Conservation (phyloP, 2,113 vertebrate species). For the Phyllostomus discolor region DNA sequence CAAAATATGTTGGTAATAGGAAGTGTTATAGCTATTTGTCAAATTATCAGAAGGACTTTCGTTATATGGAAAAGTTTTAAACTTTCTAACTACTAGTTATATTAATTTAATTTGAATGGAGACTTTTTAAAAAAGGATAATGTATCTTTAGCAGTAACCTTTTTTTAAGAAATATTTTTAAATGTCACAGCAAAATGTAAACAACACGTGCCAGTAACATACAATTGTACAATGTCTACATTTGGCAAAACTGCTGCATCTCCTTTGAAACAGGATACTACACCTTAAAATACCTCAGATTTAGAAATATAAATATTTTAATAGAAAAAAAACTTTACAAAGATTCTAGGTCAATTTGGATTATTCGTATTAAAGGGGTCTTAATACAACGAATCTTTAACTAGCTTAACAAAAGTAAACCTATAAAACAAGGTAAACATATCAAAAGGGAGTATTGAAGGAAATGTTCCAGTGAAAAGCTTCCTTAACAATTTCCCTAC, state of each 20-base stretch:
- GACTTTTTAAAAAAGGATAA: slow-evolving; percentile 81
- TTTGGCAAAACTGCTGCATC: slow-evolving; percentile 82
- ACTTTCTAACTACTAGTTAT: slow-evolving; percentile 72
- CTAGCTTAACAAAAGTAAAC: slow-evolving; percentile 91
- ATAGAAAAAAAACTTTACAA: slow-evolving; percentile 82
- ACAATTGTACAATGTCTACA: slow-evolving; percentile 80
- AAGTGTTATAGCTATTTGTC: slow-evolving; percentile 63
- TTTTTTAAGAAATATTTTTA: slow-evolving; percentile 77
- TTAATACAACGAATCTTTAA: slow-evolving; percentile 83
- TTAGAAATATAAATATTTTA: slow-evolving; percentile 87
- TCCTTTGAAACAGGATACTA: slow-evolving; percentile 82
- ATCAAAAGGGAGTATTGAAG: slow-evolving; percentile 90
- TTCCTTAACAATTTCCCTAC: slow-evolving; percentile 93
- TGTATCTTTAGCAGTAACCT: slow-evolving; percentile 79
- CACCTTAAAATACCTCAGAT: slow-evolving; percentile 82
- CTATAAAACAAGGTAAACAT: slow-evolving; percentile 91
- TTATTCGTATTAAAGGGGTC: slow-evolving; percentile 83
- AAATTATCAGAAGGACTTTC: slow-evolving; percentile 71
- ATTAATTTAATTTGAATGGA: slow-evolving; percentile 71
- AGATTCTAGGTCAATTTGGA: slow-evolving; percentile 82
- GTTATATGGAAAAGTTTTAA: slow-evolving; percentile 71
- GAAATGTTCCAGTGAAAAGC: slow-evolving; percentile 94
- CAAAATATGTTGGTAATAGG: slow-evolving; percentile 64
- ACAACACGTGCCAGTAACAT: slow-evolving; percentile 78
- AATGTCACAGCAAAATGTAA: slow-evolving; percentile 82